These are phyloP conservation scores for Lycocorax pyrrhopterus DNA, from an alignment of 2,113 vertebrate species.

Conservation along the genomic window DNA sequence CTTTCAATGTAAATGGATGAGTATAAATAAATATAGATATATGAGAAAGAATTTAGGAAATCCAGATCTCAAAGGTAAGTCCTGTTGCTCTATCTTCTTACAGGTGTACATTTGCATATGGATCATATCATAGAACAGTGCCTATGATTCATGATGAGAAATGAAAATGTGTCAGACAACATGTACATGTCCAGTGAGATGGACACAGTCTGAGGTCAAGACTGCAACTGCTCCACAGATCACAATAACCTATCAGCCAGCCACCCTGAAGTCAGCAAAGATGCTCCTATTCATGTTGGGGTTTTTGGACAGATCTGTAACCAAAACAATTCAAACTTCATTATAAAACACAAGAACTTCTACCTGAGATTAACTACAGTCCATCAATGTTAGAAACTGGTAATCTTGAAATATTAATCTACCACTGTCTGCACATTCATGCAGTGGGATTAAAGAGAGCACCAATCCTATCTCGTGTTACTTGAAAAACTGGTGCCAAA, in stretches of 20 bases:
- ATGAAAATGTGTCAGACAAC: not conserved
- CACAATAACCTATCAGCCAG: not conserved
- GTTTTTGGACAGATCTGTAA: not conserved
- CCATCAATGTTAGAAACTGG: not conserved
- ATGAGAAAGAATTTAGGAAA: not conserved
- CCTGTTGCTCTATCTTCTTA: not conserved
- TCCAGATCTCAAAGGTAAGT: not conserved
- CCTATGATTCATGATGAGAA: not conserved
- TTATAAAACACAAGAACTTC: not conserved
- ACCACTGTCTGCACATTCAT: not conserved
- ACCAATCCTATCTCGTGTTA: not conserved
- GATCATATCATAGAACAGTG: not conserved
- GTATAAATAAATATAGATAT: not conserved
- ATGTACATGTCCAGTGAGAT: not conserved
- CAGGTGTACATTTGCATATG: not conserved
- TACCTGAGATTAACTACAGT: not conserved
- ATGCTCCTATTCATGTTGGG: not conserved
- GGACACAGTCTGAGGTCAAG: not conserved
- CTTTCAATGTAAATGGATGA: not conserved
- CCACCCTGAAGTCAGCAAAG: not conserved
- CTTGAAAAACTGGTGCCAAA: not conserved
- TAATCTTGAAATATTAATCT: not conserved
- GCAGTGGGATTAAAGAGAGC: not conserved
- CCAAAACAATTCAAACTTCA: not conserved
- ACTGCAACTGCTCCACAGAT: not conserved